These are phyloP conservation scores for Scrobipalpa costella DNA, from an alignment of 2,888 invertebrate genomes.

Conservation along the genomic window DNA sequence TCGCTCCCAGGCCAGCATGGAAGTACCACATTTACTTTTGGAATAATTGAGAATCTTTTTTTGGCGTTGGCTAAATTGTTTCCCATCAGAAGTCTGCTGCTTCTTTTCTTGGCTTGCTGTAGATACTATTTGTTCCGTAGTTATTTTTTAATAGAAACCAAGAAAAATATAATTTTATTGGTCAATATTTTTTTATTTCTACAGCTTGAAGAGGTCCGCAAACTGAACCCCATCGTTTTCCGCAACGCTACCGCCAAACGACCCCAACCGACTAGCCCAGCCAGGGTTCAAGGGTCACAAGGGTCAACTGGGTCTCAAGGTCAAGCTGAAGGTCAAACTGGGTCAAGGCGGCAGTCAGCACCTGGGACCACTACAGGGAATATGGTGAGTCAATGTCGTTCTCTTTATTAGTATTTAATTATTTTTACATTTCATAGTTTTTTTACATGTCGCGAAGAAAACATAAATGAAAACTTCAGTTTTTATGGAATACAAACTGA, in stretches of 20 bases:
- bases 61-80: no score
- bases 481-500: no score
- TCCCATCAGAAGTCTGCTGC: no score
- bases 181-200: neutral
- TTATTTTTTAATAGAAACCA: no score
- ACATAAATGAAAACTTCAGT: no score
- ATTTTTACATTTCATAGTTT: neutral
- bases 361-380: conserved; percentile 44
- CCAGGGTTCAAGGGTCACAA: neutral
- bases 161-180: no score
- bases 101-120: no score
- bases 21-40: no score
- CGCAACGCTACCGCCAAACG: conserved; percentile 40
- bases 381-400: conserved; percentile 44
- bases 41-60: no score
- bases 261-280: neutral
- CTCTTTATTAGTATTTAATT: neutral
- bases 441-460: no score
- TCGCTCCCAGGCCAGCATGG: no score
- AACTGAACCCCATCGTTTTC: conserved; percentile 46
- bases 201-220: conserved; percentile 61
- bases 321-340: conserved; percentile 1
- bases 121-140: no score
- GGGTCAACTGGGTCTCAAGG: neutral
- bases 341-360: conserved; percentile 30